phyloP scores from a whole-genome alignment of 2,797 vertebrate species.

The Anolis apletophallus region DNA sequence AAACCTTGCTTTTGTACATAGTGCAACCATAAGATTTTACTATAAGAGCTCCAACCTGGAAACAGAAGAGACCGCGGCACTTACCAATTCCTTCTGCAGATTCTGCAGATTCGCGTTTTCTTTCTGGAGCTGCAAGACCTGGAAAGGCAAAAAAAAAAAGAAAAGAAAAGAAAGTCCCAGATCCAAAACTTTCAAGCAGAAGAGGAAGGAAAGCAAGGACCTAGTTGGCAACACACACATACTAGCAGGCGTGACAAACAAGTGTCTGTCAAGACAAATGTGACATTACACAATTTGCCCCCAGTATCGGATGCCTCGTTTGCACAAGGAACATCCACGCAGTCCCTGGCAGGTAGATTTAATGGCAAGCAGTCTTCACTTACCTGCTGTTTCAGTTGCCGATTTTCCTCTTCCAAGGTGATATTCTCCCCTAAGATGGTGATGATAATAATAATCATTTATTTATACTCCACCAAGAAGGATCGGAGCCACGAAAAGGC shows the following conservation, averaged over 20 bases:
- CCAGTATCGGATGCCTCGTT: no score
- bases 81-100: constrained; percentile 97
- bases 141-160: no score
- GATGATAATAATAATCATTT: no score
- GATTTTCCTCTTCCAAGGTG: constrained; percentile 90
- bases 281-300: not conserved
- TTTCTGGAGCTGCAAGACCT: constrained; percentile 92
- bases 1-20: no score
- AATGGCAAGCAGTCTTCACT: not conserved
- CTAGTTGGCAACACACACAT: no score
- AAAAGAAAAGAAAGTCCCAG: not conserved
- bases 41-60: not conserved
- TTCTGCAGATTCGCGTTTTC: constrained; percentile 86
- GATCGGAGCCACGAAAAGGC: no score
- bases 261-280: no score
- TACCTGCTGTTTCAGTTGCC: constrained; percentile 95
- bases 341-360: not conserved
- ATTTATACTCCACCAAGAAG: no score
- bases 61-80: constrained; percentile 61
- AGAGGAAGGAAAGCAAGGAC: no score
- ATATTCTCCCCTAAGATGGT: constrained; percentile 87
- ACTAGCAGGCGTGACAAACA: no score
- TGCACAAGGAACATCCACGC: not conserved
- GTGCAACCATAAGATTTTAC: no score
- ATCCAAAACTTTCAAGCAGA: not conserved